Percentiles rank a stretch among this genome's conserved stretches.
phyloP scores from a whole-genome alignment of 2,888 invertebrate species.

The Teinopalpus imperialis region DNA sequence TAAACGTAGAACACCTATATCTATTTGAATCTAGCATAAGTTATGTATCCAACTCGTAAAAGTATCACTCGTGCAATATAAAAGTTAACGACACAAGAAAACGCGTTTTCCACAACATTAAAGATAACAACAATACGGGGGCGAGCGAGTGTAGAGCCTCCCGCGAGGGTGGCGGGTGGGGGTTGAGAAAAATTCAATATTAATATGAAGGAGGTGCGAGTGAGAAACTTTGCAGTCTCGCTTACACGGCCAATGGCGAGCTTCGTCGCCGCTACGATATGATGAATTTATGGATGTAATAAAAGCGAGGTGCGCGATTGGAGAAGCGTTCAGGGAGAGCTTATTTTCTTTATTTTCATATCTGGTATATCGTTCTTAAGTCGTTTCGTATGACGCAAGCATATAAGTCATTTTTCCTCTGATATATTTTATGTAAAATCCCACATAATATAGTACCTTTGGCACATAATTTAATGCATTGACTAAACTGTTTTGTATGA shows the following conservation, averaged over 20 bases:
- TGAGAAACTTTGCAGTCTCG: constrained; percentile 75
- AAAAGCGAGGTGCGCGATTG: constrained; percentile 86
- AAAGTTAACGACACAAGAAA: constrained; percentile 83
- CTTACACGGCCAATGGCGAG: constrained; percentile 82
- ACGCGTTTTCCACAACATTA: constrained; percentile 83
- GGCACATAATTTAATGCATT: too few relatives aligned
- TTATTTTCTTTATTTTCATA: constrained; percentile 83
- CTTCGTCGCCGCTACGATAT: constrained; percentile 82
- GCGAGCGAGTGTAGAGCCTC: constrained; percentile 81
- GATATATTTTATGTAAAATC: constrained; percentile 10
- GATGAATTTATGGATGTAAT: constrained; percentile 93
- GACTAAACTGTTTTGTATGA: too few relatives aligned
- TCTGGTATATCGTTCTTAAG: constrained; percentile 73
- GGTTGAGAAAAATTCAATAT: constrained; percentile 90
- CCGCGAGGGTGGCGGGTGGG: constrained; percentile 78
- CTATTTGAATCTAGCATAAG: constrained; percentile 48
- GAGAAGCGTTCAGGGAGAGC: constrained; percentile 80
- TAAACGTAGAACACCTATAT: constrained; percentile 23
- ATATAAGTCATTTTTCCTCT: constrained; percentile 54
- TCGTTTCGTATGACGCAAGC: constrained; percentile 48
- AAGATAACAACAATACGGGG: constrained; percentile 83
- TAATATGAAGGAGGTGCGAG: constrained; percentile 88
- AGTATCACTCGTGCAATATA: constrained; percentile 82
- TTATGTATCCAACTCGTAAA: constrained; percentile 79
- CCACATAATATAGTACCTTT: not conserved